phyloP scores from a whole-genome alignment of 2,888 invertebrate species.

The Epirrita christyi region DNA sequence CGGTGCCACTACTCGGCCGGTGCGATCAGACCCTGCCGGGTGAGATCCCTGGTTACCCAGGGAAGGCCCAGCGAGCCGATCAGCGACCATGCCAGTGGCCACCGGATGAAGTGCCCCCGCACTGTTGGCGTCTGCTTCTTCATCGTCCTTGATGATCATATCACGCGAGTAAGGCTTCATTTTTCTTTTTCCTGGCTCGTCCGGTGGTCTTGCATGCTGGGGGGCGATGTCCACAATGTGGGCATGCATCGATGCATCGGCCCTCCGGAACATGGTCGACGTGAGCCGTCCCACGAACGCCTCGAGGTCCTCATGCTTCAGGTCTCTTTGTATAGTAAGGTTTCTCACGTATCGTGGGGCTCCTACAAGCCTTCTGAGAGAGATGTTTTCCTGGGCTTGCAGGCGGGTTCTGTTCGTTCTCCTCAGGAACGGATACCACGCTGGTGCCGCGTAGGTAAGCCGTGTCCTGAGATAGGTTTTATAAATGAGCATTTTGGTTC shows the following conservation, averaged over 20 bases:
- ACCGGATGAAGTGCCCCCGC: too few relatives aligned
- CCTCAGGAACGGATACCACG: not conserved
- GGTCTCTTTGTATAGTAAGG: not conserved
- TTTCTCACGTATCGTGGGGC: not conserved
- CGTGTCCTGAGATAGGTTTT: slow-evolving; percentile 11
- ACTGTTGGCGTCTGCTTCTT: too few relatives aligned
- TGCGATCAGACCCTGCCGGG: too few relatives aligned
- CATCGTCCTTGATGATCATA: too few relatives aligned
- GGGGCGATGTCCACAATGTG: too few relatives aligned
- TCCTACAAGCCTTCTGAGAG: not conserved
- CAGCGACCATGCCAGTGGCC: too few relatives aligned
- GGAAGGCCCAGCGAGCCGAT: too few relatives aligned
- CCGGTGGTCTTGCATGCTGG: not conserved
- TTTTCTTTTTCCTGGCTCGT: not conserved
- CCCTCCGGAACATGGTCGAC: not conserved
- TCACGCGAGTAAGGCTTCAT: not conserved
- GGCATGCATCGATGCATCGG: not conserved
- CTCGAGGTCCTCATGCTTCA: not conserved
- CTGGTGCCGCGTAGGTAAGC: slow-evolving; percentile 2
- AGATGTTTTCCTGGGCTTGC: slow-evolving; percentile 5
- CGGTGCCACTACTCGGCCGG: too few relatives aligned
- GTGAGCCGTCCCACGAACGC: not conserved
- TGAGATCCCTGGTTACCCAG: too few relatives aligned
- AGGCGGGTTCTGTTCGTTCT: not conserved
- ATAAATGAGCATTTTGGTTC: not conserved